A percentile compares a stretch with the other conserved stretches of the same genome.
Conservation (phyloP, 23 tunicate genomes). For the Halocynthia roretzi region DNA sequence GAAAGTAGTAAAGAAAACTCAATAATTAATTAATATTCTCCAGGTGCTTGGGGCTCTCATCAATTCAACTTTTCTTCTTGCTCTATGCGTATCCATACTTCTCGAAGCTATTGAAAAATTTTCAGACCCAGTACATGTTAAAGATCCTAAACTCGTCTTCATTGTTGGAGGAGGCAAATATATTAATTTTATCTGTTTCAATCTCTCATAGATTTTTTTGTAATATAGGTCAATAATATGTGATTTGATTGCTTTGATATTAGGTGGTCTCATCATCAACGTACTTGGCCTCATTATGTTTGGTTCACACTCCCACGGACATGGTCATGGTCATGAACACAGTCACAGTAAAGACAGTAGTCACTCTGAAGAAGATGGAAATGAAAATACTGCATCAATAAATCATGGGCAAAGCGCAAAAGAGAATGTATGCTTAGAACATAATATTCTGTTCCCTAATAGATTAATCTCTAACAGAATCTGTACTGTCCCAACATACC, state of each 20-base stretch:
- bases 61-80: slow-evolving; percentile 94
- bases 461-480: too few relatives aligned
- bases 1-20: background rate
- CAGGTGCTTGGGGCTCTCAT: slow-evolving; percentile 92
- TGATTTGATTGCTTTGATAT: background rate
- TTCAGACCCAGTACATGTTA: slow-evolving; percentile 53
- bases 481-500: too few relatives aligned
- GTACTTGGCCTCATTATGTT: slow-evolving; percentile 76
- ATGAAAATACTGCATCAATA: too few relatives aligned
- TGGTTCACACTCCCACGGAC: slow-evolving; percentile 84
- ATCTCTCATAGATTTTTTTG: background rate
- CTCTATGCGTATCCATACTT: slow-evolving; percentile 73
- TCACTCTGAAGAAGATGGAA: too few relatives aligned
- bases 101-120: slow-evolving; percentile 95
- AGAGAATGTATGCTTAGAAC: too few relatives aligned
- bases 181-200: background rate
- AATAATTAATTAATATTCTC: background rate
- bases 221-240: background rate
- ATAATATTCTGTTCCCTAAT: too few relatives aligned
- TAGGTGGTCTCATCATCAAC: slow-evolving; percentile 85
- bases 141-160: slow-evolving; percentile 49
- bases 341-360: slow-evolving; percentile 10
- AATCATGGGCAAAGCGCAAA: too few relatives aligned
- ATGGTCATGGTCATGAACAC: slow-evolving; percentile 37
- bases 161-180: slow-evolving; percentile 78